Evolutionary conservation across 2,888 invertebrate species (phyloP), one percentile per base, ranked within the genome.

Genomic region (Apomyelois bistriatella): DNA sequence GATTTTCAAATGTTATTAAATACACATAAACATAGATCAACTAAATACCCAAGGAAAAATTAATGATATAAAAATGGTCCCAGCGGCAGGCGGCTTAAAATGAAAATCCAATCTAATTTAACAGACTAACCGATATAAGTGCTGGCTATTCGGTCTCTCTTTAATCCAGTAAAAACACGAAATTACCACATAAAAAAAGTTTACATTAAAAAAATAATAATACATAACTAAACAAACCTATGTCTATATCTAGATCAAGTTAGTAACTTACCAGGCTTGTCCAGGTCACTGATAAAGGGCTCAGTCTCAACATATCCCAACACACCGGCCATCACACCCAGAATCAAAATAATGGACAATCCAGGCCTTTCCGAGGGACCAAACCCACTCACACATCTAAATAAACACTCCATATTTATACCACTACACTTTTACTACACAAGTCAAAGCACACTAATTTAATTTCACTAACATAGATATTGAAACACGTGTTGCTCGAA

Each of bases 281-380:
- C 92, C 61, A 92, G 77, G 61, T 92, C 92, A 64, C 91, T 92
- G 64, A 91, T 90, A 59, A 89, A 87, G 61, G 91, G 86, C 62
- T 85, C 91, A 13, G 91, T 90, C 58, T 91, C 91, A 65, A 91
- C 81, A 70, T 88, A 89, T 56, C 82, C 84, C 68, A 84, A 70
- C 69, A 82, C 72, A 61, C 79, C 72, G 59, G 75, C 74, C 66
- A 87, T 75, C 65, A 87, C 66, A 64, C 87, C 65, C 57, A 80
- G 48, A n/a, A 72, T 54, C 54, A 74, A 60, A 63, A 76, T 53
- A 60, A 59, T 56, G 64, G 68, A 56, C 56, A 59, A 13, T 17
- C 53, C 57, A 16, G 53, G 61, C 56, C 56, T 61, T 57, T 30
- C 13, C 8, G 3, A 64, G 59, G 53, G 57, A 40, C 35, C 32